These are phyloP conservation scores for Eulemur albifrons DNA, from an alignment of 2,797 vertebrate genomes.

Conservation along the genomic window DNA sequence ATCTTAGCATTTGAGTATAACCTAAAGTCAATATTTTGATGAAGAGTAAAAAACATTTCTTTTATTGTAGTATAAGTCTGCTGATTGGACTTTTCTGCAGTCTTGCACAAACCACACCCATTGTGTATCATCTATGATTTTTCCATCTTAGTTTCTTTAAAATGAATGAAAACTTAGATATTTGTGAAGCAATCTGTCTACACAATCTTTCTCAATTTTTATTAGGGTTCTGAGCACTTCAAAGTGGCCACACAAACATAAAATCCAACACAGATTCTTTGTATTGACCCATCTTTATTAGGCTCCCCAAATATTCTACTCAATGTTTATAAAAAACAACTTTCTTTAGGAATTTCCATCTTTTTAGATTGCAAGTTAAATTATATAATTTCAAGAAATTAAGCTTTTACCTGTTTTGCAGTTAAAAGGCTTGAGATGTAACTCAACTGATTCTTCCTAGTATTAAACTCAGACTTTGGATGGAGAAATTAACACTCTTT, in stretches of 20 bases:
- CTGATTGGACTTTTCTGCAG: not conserved
- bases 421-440: not conserved
- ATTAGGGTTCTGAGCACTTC: not conserved
- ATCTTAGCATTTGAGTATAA: not conserved
- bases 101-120: not conserved
- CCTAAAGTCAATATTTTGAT: not conserved
- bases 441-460: not conserved
- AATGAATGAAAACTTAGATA: not conserved
- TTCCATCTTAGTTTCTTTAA: constrained; percentile 13
- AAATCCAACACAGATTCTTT: not conserved
- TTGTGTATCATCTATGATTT: not conserved
- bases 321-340: constrained; percentile 10
- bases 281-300: not conserved
- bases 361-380: not conserved
- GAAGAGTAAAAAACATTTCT: not conserved
- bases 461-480: not conserved
- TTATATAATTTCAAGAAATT: not conserved
- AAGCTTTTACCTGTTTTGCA: not conserved
- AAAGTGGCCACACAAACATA: not conserved
- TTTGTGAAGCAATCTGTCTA: not conserved
- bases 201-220: not conserved
- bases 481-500: not conserved
- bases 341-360: not conserved
- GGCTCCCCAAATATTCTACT: not conserved
- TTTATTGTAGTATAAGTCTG: not conserved